Evolutionary conservation across 2,888 invertebrate genomes (phyloP), one percentile per base, ranked within the genome.

Genomic region (Dysmachus trigonus): DNA sequence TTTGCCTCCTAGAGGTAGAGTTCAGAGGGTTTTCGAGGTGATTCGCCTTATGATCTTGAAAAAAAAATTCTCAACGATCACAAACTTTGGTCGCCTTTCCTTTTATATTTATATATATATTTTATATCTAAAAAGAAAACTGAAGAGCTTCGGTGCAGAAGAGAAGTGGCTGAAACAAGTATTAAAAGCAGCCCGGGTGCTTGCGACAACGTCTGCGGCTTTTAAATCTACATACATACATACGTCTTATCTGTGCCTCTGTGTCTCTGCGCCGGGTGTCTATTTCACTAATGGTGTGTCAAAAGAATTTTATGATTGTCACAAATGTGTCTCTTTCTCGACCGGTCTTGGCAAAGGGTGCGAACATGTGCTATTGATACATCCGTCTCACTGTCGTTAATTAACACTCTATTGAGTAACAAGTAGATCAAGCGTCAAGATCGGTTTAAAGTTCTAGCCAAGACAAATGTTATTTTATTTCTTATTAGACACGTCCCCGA

Each of bases 21-120:
- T 38, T 51, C 51, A 51, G 47, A 53, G 53, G 51, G 47, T 53
- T 18, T 47, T 62, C 27, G 81, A 81, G 81, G 81, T 81, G 81
- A 81, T 53, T 81, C 81, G 81, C 81, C 81, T 81, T 77, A 62
- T 81, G 81, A 62, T 81, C 81, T 81, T 81, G 81, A 81, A 33
- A 31, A 81, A 33, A 31, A 62, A 53, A 62, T 81, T 33, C 81
- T 13, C 30, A 51, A 18, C 31, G 81, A 81, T 81, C 81, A 33
- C 31, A 15, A 3, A 31, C n/a, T 51, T 62, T 7, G 7, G 27
- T 15, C 79, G 31, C 41, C 22, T 51, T 81, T 30, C 22, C 76
- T 47, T n/a, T n/a, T n/a, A n/a, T n/a, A n/a, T n/a, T n/a, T n/a
- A n/a, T n/a, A n/a, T n/a, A n/a, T n/a, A n/a, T n/a, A n/a, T n/a